Conservation (phyloP, 2,888 invertebrate genomes). For the Pediacus dermestoides region DNA sequence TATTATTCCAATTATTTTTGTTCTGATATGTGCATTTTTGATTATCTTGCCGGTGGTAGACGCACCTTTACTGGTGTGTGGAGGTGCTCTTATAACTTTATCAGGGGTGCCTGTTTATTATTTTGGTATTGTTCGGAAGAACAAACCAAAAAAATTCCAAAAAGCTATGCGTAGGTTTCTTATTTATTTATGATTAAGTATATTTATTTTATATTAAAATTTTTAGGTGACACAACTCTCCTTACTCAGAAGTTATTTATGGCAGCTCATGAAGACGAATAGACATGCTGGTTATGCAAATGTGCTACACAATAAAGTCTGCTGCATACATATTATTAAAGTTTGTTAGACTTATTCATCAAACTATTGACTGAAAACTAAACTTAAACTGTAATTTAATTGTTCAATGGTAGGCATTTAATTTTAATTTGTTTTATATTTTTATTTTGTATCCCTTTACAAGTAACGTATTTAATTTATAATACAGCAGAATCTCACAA, state of each 20-base stretch:
- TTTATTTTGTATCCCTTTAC: too few species aligned
- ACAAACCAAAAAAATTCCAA: slow-evolving; percentile 61
- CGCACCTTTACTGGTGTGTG: slow-evolving; percentile 74
- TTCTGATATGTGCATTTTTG: slow-evolving; percentile 71
- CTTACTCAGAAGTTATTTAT: slow-evolving; percentile 69
- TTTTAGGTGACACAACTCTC: slow-evolving; percentile 60
- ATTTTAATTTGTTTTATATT: too few species aligned
- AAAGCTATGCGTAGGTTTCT: slow-evolving; percentile 61
- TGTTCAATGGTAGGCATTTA: too few species aligned
- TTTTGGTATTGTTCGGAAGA: slow-evolving; percentile 64
- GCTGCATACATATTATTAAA: too few species aligned
- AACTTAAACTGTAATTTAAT: too few species aligned
- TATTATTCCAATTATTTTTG: slow-evolving; percentile 69
- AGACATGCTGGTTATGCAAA: too few species aligned
- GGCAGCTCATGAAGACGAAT: slow-evolving; percentile 70
- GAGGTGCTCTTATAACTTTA: slow-evolving; percentile 74
- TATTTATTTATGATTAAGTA: too few species aligned
- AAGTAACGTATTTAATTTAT: too few species aligned
- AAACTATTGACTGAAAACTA: too few species aligned
- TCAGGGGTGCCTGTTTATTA: slow-evolving; percentile 81
- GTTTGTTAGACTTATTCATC: too few species aligned
- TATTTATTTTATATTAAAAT: slow-evolving; percentile 4
- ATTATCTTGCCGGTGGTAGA: slow-evolving; percentile 76
- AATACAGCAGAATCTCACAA: too few species aligned
- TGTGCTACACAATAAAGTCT: too few species aligned